Conservation (phyloP, 2,113 vertebrate species). For the Hyaena hyaena region DNA sequence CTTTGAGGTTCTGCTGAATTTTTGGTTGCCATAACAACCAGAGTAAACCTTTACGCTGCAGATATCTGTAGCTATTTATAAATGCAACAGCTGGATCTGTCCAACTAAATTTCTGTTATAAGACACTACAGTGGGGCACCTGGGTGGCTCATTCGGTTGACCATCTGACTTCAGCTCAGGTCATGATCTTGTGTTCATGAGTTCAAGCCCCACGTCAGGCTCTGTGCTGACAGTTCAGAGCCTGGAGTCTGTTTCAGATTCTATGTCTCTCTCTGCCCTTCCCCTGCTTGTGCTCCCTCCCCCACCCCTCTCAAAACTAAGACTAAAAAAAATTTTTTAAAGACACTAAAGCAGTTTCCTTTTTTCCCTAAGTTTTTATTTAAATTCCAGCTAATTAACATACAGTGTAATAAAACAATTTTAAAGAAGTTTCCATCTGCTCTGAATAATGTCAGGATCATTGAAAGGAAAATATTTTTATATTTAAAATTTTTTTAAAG, state of each 20-base stretch:
- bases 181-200: too few relatives aligned
- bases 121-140: conserved; percentile 57
- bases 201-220: too few relatives aligned
- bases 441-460: conserved; percentile 78
- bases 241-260: too few relatives aligned
- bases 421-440: conserved; percentile 75
- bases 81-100: conserved; percentile 88
- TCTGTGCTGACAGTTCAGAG: too few relatives aligned
- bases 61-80: conserved; percentile 90
- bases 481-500: conserved; percentile 4
- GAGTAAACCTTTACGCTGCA: conserved; percentile 85
- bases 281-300: too few relatives aligned
- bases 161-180: too few relatives aligned
- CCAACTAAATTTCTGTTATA: conserved; percentile 83
- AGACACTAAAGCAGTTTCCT: conserved; percentile 75
- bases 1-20: conserved; percentile 84
- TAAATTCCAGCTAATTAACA: too few relatives aligned
- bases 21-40: conserved; percentile 88
- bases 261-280: too few relatives aligned
- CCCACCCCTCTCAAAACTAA: too few relatives aligned
- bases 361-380: too few relatives aligned
- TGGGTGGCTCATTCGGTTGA: too few relatives aligned
- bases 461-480: conserved; percentile 69
- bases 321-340: background rate
- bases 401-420: too few relatives aligned